Conservation (phyloP, 1,140 invertebrate species). For the Pseudomyrmex dendroicus region DNA sequence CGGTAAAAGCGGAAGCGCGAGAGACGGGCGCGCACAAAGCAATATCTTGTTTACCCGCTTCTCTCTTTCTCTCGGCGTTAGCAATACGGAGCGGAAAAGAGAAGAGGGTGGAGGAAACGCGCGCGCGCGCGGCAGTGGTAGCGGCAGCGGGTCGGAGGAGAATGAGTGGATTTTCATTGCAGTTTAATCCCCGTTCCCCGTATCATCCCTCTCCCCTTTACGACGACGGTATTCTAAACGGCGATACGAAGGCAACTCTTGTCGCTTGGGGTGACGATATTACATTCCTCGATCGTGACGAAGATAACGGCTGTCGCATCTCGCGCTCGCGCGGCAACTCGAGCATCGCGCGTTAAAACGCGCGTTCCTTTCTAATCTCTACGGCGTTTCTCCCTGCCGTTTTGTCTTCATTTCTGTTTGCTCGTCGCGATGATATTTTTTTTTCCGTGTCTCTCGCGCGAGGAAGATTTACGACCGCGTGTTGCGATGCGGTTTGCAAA, state of each 20-base stretch:
- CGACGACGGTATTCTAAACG: slow-evolving; percentile 78
- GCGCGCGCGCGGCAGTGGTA: background rate
- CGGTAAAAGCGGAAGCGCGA: slow-evolving; percentile 18
- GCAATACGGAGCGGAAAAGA: slow-evolving; percentile 36
- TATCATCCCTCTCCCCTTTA: background rate
- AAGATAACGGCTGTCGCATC: slow-evolving; percentile 76
- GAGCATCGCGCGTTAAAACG: slow-evolving; percentile 55
- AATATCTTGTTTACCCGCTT: slow-evolving; percentile 73
- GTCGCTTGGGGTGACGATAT: slow-evolving; percentile 84
- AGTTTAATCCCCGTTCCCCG: slow-evolving; percentile 77
- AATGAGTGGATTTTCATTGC: slow-evolving; percentile 82
- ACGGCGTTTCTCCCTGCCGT: background rate
- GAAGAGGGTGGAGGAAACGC: background rate
- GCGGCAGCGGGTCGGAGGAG: slow-evolving; percentile 40
- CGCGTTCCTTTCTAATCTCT: slow-evolving; percentile 52
- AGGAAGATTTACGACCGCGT: slow-evolving; percentile 47
- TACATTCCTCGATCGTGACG: slow-evolving; percentile 84
- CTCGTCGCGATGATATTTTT: background rate
- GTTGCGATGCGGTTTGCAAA: slow-evolving; percentile 19
- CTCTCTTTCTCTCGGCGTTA: slow-evolving; percentile 49
- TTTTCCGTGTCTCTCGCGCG: background rate
- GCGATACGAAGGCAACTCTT: slow-evolving; percentile 83
- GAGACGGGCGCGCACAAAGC: slow-evolving; percentile 55
- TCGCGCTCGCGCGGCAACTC: slow-evolving; percentile 23
- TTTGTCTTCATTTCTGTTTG: background rate